Conservation (phyloP, 2,888 invertebrate species). For the Drosophila tanythrix region DNA sequence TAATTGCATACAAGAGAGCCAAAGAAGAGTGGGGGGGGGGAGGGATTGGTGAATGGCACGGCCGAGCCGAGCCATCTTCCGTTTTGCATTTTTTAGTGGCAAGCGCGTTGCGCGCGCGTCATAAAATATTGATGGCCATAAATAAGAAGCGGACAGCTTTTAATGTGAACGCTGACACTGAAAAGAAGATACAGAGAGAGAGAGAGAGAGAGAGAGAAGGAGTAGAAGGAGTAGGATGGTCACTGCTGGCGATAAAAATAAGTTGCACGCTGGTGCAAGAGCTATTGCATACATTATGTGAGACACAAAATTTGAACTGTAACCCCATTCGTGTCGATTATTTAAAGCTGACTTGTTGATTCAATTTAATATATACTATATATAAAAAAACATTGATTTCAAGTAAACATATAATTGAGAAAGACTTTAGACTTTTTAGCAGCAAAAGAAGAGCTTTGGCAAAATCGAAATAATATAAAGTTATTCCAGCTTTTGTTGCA, state of each 20-base stretch:
- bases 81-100: slow-evolving; percentile 42
- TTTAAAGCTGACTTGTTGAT: not conserved
- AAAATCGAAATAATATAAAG: not conserved
- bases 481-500: not conserved
- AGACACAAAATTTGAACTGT: not conserved
- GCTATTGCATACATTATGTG: not conserved
- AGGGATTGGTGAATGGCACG: not conserved
- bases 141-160: slow-evolving; percentile 70
- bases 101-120: slow-evolving; percentile 66
- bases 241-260: slow-evolving; percentile 28
- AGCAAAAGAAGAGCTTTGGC: not conserved
- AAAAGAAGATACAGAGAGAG: not conserved
- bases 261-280: slow-evolving; percentile 42
- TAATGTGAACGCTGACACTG: slow-evolving; percentile 54
- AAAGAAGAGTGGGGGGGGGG: not conserved
- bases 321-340: not conserved
- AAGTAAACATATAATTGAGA: not conserved
- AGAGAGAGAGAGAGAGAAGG: not conserved
- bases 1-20: slow-evolving; percentile 31
- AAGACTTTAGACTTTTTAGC: not conserved
- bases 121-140: slow-evolving; percentile 77
- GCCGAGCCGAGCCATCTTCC: slow-evolving; percentile 16
- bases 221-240: not conserved
- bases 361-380: too few species aligned
- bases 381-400: not conserved